Base-by-base conservation (phyloP, 1,140 invertebrate species). In the Chionoecetes opilio region DNA sequence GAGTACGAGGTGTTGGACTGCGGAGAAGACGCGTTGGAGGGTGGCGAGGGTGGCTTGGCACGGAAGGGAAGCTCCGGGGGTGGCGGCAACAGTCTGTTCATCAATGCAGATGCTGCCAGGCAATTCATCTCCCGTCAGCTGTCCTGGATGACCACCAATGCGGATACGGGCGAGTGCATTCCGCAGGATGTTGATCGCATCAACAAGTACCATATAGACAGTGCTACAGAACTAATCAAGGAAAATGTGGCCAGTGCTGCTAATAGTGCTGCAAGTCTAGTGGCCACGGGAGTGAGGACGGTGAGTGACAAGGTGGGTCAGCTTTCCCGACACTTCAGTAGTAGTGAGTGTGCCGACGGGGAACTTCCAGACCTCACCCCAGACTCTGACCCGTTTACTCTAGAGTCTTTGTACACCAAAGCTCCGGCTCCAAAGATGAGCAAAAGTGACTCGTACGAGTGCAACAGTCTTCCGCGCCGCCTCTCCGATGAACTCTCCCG, bases 291-390 rank as follows among this genome's bases (percentile, higher is more conserved):
- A 46, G 98, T 98, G 0, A 98, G 98, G 97, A 98, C 98, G 82
- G 98, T 98, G 2, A 98, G 98, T 2, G 98, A 98, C 96, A 98
- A 98, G 97, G 98, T 98, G 75, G 98, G 97, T 35, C 98, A 98
- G 91, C 96, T 98, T 91, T 98, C 98, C 17, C 97, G 98, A 91
- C 98, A 98, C 97, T 98, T 98, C 82, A 98, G 98, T 96, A 98
- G 98, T 96, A 98, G 98, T 82, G 98, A 98, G 96, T 98, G 97
- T 90, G 98, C 97, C 97, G 97, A 97, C 63, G 95, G 96, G 34
- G 32, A 95, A 31, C 93, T 94, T 26, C 95, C 93, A 21, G 96
- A 96, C 31, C 97, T 97, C 89, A 98, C 98, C 93, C 97, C 97
- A 91, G 97, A 97, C 32, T 97, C 98, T 95, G 97, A 97, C 26